Conservation (phyloP, 2,797 vertebrate species). For the Esox masquinongy region DNA sequence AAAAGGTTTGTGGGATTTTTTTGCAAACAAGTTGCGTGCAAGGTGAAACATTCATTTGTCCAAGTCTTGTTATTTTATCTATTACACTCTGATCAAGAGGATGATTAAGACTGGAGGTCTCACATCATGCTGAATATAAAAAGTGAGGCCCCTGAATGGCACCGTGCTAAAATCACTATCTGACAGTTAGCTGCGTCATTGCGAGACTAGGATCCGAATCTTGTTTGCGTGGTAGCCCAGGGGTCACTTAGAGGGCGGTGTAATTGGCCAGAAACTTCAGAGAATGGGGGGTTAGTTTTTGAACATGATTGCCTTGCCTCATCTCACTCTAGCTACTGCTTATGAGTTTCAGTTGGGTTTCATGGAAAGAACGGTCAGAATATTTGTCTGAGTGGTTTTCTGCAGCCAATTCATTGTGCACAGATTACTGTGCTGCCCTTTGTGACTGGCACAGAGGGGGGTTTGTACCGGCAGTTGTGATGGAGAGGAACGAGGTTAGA, state of each 20-base stretch:
- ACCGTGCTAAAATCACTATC: too few relatives aligned
- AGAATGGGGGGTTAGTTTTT: too few relatives aligned
- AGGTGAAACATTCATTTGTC: neutral
- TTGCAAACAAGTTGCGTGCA: neutral
- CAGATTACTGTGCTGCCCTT: constrained; percentile 32
- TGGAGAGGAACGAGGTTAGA: constrained; percentile 44
- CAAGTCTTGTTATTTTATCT: neutral
- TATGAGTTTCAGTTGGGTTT: neutral
- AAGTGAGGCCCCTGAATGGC: too few relatives aligned
- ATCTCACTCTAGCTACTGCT: too few relatives aligned
- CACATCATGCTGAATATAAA: neutral
- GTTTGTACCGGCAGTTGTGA: constrained; percentile 33
- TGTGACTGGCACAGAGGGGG: constrained; percentile 35
- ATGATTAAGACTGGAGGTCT: neutral
- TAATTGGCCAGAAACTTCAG: too few relatives aligned
- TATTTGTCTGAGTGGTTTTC: constrained; percentile 28
- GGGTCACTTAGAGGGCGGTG: neutral
- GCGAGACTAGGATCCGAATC: too few relatives aligned
- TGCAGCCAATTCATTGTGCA: constrained; percentile 22
- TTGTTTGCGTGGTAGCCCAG: too few relatives aligned
- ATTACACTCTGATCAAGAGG: neutral
- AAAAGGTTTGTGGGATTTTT: neutral
- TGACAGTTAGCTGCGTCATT: too few relatives aligned
- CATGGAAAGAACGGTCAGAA: constrained; percentile 6
- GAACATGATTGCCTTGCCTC: too few relatives aligned